Conservation (phyloP, 2,888 invertebrate genomes). For the Nemurella pictetii region DNA sequence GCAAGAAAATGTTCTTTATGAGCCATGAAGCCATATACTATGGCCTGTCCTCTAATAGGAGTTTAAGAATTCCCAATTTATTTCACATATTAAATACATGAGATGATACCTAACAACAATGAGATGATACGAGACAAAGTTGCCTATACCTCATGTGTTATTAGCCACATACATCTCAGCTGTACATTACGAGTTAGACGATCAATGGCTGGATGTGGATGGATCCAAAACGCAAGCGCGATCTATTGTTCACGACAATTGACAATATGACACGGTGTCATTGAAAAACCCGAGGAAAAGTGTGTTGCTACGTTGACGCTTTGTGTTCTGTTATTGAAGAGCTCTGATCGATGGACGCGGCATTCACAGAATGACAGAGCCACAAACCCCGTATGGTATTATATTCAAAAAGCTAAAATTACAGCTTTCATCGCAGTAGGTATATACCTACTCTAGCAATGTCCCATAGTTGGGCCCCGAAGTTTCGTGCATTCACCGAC, state of each 20-base stretch:
- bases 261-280: slow-evolving; percentile 8
- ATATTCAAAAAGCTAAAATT: slow-evolving; percentile 21
- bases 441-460: too few relatives aligned
- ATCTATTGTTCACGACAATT: slow-evolving; percentile 18
- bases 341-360: slow-evolving; percentile 14
- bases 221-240: background rate
- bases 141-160: background rate
- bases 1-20: background rate
- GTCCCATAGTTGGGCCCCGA: too few relatives aligned
- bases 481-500: background rate
- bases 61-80: slow-evolving; percentile 17
- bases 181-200: background rate
- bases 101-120: background rate
- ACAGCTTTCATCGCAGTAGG: slow-evolving; percentile 3
- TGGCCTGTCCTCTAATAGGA: background rate
- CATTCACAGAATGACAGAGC: slow-evolving; percentile 23
- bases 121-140: too few relatives aligned
- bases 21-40: background rate
- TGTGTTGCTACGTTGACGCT: background rate
- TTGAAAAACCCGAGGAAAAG: background rate
- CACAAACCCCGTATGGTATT: background rate
- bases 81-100: background rate
- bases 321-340: background rate
- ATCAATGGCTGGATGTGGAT: background rate
- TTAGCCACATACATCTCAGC: background rate